These are phyloP conservation scores for Watsonalla cultraria DNA, from an alignment of 2,888 invertebrate species.

Conservation along the genomic window DNA sequence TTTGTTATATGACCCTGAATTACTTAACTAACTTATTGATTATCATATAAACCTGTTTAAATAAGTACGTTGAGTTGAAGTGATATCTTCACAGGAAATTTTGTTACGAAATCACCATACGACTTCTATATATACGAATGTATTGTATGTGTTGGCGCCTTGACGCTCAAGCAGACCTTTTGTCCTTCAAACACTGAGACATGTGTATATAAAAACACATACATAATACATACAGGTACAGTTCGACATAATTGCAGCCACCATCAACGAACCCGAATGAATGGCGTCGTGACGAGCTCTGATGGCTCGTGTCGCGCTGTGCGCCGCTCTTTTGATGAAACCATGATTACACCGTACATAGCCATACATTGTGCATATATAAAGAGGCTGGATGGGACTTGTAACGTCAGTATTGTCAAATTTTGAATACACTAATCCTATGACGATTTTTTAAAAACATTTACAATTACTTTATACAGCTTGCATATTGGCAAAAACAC, in stretches of 20 bases:
- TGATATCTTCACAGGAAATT: neutral
- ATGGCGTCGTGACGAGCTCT: conserved; percentile 59
- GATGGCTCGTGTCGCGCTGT: conserved; percentile 47
- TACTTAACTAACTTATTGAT: too few relatives aligned
- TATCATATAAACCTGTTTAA: neutral
- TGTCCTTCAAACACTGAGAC: neutral
- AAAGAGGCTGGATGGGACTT: conserved; percentile 24
- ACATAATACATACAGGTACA: conserved; percentile 15
- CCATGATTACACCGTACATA: conserved; percentile 68
- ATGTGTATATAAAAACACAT: conserved; percentile 15
- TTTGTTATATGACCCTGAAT: neutral
- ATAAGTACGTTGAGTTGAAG: neutral
- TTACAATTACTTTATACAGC: too few relatives aligned
- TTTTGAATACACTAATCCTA: too few relatives aligned
- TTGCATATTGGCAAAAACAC: too few relatives aligned
- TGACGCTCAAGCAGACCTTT: too few relatives aligned
- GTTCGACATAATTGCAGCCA: conserved; percentile 58
- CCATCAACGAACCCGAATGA: conserved; percentile 57
- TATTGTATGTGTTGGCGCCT: conserved; percentile 12
- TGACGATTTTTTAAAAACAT: too few relatives aligned
- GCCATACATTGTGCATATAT: conserved; percentile 25
- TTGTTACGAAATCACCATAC: neutral
- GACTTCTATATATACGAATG: too few relatives aligned
- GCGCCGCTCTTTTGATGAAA: conserved; percentile 68
- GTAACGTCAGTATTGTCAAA: too few relatives aligned